Percentiles rank a stretch among this genome's conserved stretches.
Evolutionary conservation across 1,140 invertebrate genomes (phyloP).

Genomic region (Nymphalis io): DNA sequence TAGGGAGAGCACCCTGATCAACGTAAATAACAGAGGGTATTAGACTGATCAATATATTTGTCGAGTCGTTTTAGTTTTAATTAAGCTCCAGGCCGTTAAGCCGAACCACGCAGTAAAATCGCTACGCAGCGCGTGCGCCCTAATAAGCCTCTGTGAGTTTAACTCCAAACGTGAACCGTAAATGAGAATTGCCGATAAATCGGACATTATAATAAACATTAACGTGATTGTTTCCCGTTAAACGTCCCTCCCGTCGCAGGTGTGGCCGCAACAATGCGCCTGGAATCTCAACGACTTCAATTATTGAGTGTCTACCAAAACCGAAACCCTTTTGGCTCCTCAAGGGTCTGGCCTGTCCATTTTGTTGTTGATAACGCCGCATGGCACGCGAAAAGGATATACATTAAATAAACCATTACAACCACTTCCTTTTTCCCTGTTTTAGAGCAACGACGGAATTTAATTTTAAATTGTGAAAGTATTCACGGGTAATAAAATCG

Average conservation of each 20-base stretch:
- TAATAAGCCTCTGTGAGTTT: conserved; percentile 65
- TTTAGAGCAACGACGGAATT: conserved; percentile 48
- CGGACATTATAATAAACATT: conserved; percentile 74
- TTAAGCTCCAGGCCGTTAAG: conserved; percentile 69
- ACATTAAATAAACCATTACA: conserved; percentile 62
- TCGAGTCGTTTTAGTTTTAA: conserved; percentile 73
- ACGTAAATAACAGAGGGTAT: conserved; percentile 40
- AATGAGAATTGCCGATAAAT: conserved; percentile 74
- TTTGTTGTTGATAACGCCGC: conserved; percentile 63
- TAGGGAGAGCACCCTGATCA: conserved; percentile 41
- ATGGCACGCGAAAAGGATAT: conserved; percentile 53
- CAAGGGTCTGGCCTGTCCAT: conserved; percentile 70
- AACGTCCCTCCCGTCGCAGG: conserved; percentile 53
- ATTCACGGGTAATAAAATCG: conserved; percentile 36
- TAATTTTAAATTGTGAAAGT: conserved; percentile 49
- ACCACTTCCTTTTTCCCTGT: conserved; percentile 49
- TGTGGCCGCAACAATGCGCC: conserved; percentile 68
- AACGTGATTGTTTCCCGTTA: conserved; percentile 73
- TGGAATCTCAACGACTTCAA: conserved; percentile 77
- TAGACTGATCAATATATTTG: conserved; percentile 56
- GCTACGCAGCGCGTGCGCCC: conserved; percentile 54
- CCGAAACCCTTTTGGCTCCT: conserved; percentile 67
- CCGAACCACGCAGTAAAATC: conserved; percentile 64
- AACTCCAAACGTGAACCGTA: conserved; percentile 49
- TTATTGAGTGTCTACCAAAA: conserved; percentile 76